Percentiles rank a stretch among this genome's conserved stretches.
These are phyloP conservation scores for Phoeniculus purpureus DNA, from an alignment of 2,797 vertebrate genomes.

Conservation along the genomic window DNA sequence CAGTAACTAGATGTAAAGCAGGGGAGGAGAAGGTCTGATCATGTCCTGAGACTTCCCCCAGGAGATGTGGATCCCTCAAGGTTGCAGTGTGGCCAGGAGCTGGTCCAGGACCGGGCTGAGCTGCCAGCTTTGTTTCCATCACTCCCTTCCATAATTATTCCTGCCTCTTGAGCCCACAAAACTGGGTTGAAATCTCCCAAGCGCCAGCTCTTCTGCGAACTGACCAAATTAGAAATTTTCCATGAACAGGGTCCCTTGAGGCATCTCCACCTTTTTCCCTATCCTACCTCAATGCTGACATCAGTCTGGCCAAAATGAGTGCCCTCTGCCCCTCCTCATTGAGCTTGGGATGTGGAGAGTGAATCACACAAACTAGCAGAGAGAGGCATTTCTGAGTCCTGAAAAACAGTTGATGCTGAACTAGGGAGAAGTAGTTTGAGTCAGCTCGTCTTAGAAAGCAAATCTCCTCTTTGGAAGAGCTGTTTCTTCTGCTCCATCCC, in stretches of 20 bases:
- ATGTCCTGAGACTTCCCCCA: background rate
- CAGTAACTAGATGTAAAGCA: background rate
- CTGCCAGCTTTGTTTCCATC: constrained; percentile 41
- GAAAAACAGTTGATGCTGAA: background rate
- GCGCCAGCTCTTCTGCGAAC: background rate
- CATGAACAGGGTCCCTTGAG: constrained; percentile 15
- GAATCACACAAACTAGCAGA: background rate
- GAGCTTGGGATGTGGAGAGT: constrained; percentile 18
- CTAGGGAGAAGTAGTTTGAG: background rate
- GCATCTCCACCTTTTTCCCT: background rate
- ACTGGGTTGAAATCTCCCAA: constrained; percentile 21
- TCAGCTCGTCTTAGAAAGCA: background rate
- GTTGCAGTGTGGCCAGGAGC: accelerated
- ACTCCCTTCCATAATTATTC: constrained; percentile 4
- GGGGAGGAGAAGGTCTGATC: background rate
- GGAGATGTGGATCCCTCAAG: background rate
- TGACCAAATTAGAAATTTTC: constrained; percentile 53
- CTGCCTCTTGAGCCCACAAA: background rate
- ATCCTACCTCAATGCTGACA: constrained; percentile 27
- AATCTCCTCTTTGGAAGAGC: background rate
- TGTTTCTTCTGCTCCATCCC: background rate
- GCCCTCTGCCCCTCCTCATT: background rate
- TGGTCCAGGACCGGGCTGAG: background rate
- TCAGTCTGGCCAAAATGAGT: background rate
- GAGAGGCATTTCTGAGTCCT: background rate